Percentiles rank a stretch among this genome's conserved stretches.
Conservation (phyloP, 1,140 invertebrate species). For the Anadara kagoshimensis region DNA sequence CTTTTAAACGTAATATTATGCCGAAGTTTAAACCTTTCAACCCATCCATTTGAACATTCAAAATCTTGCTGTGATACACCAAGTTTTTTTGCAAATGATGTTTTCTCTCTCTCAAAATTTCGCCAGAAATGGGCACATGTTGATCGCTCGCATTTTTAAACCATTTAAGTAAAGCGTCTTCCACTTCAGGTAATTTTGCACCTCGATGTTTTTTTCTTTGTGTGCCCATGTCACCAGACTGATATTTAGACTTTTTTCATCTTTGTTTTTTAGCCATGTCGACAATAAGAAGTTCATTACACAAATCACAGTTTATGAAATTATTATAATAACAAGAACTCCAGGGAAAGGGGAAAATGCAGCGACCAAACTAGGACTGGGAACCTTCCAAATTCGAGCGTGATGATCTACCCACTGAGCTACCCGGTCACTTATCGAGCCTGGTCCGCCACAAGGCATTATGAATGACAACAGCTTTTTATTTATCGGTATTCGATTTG, state of each 20-base stretch:
- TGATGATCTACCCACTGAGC: too few relatives aligned
- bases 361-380: too few relatives aligned
- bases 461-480: too few relatives aligned
- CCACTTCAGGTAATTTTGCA: conserved; percentile 13
- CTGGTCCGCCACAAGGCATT: too few relatives aligned
- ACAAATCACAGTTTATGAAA: too few relatives aligned
- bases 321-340: too few relatives aligned
- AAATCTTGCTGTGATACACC: not conserved
- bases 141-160: conserved; percentile 17
- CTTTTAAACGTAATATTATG: not conserved
- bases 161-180: conserved; percentile 27
- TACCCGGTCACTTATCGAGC: too few relatives aligned
- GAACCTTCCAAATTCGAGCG: too few relatives aligned
- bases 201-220: conserved; percentile 18
- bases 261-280: conserved; percentile 31
- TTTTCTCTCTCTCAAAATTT: conserved; percentile 13
- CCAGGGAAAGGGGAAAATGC: too few relatives aligned
- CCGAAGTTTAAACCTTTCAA: not conserved
- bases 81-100: conserved; percentile 5
- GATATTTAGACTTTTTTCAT: conserved; percentile 1
- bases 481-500: too few relatives aligned
- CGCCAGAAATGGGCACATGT: conserved; percentile 21
- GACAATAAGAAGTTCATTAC: too few relatives aligned
- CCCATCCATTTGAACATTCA: not conserved
- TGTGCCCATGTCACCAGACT: not conserved